phyloP scores from a whole-genome alignment of 2,113 vertebrate species.

The Mixornis gularis region DNA sequence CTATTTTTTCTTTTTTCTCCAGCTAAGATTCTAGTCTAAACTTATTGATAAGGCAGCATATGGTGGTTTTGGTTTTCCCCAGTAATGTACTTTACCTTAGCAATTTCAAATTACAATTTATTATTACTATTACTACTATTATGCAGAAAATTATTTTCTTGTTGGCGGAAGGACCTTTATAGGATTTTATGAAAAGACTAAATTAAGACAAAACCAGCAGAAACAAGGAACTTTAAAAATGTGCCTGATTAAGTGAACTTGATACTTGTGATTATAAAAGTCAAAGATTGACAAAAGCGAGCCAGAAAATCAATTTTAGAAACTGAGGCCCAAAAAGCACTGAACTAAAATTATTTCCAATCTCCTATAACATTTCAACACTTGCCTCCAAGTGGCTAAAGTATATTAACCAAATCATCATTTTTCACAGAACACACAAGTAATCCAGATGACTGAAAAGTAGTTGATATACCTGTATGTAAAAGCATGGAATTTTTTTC shows the following conservation, averaged over 20 bases:
- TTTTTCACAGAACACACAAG: background rate
- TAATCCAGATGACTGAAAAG: background rate
- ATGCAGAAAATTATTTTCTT: background rate
- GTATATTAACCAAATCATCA: background rate
- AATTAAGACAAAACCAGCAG: background rate
- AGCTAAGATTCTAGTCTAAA: background rate
- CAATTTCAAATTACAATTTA: background rate
- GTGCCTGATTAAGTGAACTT: background rate
- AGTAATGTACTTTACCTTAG: background rate
- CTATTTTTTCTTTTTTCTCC: background rate
- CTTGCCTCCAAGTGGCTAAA: background rate
- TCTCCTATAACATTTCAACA: background rate
- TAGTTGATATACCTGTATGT: accelerated
- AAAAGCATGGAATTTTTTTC: background rate
- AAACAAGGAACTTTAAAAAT: background rate
- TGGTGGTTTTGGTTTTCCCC: accelerated
- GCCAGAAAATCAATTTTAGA: background rate
- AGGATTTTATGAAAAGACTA: background rate
- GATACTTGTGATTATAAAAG: background rate
- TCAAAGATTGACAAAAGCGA: background rate
- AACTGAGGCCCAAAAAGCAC: background rate
- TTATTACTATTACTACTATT: background rate
- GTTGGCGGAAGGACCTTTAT: background rate
- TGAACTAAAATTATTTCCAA: background rate
- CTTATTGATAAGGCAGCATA: background rate